Evolutionary conservation across 2,888 invertebrate genomes (phyloP).

Genomic region (Drosophila tripunctata): DNA sequence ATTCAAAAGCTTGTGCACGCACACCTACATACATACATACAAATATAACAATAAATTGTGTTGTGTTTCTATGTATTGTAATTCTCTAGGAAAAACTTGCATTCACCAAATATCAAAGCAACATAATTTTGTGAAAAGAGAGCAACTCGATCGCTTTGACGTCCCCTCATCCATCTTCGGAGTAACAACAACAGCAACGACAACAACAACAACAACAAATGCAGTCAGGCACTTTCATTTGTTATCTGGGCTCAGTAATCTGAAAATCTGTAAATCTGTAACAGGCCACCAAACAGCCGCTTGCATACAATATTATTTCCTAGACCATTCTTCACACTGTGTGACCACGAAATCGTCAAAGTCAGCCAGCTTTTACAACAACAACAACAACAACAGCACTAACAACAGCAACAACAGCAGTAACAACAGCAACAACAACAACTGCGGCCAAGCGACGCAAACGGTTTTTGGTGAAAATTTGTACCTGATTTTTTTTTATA

Average conservation of each 20-base stretch:
- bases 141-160: constrained; percentile 38
- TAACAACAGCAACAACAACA: constrained; percentile 37
- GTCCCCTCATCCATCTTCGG: constrained; percentile 38
- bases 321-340: constrained; percentile 76
- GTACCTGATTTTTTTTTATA: constrained; percentile 78
- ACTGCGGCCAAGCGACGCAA: constrained; percentile 67
- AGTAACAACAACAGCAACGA: constrained; percentile 11
- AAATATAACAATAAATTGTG: too few species aligned
- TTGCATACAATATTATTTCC: constrained; percentile 73
- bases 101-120: constrained; percentile 48
- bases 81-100: constrained; percentile 38
- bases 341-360: constrained; percentile 79
- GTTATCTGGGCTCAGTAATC: constrained; percentile 66
- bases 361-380: constrained; percentile 58
- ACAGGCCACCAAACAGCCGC: constrained; percentile 67
- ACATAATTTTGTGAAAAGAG: constrained; percentile 44
- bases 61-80: constrained; percentile 14
- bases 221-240: constrained; percentile 75
- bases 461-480: constrained; percentile 77
- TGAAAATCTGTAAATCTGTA: constrained; percentile 70
- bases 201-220: constrained; percentile 17
- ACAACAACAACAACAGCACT: constrained; percentile 14
- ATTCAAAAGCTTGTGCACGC: constrained; percentile 14
- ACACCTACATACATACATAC: neutral
- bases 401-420: too few species aligned